Percentiles rank a stretch among this genome's conserved stretches.
Conservation (phyloP, 2,888 invertebrate genomes). For the Cacoxenus indagator region DNA sequence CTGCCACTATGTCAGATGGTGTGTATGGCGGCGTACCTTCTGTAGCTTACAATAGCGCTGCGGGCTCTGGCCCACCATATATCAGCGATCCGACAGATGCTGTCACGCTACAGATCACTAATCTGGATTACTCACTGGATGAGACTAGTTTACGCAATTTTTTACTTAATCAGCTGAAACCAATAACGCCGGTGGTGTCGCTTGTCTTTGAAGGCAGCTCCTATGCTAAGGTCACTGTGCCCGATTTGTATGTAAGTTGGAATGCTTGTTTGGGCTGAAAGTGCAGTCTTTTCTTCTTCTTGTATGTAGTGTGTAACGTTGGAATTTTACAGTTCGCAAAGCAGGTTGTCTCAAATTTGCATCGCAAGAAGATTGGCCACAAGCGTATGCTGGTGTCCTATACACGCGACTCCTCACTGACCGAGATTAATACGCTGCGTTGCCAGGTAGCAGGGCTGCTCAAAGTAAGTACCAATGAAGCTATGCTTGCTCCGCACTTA, state of each 20-base stretch:
- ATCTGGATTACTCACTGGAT: constrained; percentile 70
- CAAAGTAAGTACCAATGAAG: too few relatives aligned
- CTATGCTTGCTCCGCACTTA: not conserved
- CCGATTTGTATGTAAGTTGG: constrained; percentile 66
- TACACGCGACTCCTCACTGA: constrained; percentile 74
- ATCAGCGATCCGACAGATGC: constrained; percentile 54
- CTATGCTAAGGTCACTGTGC: constrained; percentile 70
- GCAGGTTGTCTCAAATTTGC: constrained; percentile 83
- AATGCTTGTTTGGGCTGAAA: not conserved
- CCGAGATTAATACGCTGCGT: constrained; percentile 76
- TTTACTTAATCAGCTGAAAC: constrained; percentile 67
- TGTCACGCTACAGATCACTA: constrained; percentile 69
- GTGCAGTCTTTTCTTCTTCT: not conserved
- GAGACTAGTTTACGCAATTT: constrained; percentile 67
- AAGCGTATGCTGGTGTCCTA: constrained; percentile 84
- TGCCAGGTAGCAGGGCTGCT: constrained; percentile 81
- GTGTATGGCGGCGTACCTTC: not conserved
- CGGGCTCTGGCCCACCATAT: constrained; percentile 24
- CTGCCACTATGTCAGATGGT: constrained; percentile 10
- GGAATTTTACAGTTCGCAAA: constrained; percentile 72
- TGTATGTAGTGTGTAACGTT: not conserved
- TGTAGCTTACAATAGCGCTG: not conserved
- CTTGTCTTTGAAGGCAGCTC: constrained; percentile 68
- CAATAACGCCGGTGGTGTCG: constrained; percentile 70
- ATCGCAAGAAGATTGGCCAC: constrained; percentile 84